These are phyloP conservation scores for Actinia equina DNA, from an alignment of 64 coral and sea anemone genomes.

Conservation along the genomic window DNA sequence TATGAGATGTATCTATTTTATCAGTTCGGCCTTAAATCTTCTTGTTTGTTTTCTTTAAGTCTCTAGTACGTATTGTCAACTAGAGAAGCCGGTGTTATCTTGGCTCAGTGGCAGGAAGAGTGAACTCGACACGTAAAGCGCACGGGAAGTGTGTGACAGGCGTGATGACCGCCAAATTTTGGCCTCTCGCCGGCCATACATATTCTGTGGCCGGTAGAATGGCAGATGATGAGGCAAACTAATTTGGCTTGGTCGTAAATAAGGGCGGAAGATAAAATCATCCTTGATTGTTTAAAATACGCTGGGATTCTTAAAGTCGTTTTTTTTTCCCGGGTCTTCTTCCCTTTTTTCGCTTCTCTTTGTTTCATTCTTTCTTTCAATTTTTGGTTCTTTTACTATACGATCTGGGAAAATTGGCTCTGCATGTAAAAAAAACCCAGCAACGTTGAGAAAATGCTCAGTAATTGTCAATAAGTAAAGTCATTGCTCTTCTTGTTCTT, in stretches of 20 bases:
- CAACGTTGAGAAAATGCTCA: too few species aligned
- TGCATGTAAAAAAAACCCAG: too few species aligned
- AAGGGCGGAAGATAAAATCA: not conserved
- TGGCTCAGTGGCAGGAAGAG: not conserved
- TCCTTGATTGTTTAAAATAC: not conserved
- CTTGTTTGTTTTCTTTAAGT: not conserved
- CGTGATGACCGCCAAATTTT: not conserved
- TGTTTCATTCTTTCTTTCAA: not conserved
- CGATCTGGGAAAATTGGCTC: too few species aligned
- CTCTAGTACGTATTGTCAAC: not conserved
- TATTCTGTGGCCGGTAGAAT: not conserved
- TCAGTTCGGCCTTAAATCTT: not conserved
- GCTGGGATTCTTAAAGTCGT: not conserved
- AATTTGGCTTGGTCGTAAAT: not conserved
- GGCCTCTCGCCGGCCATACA: not conserved
- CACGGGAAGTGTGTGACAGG: slow-evolving; percentile 1
- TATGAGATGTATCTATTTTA: not conserved
- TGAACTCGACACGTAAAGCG: not conserved
- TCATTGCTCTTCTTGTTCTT: too few species aligned
- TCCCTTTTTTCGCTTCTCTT: not conserved
- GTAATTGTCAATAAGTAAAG: too few species aligned
- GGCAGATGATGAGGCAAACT: not conserved
- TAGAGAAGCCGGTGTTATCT: not conserved
- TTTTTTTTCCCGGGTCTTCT: not conserved
- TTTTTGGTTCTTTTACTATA: not conserved